A percentile compares a stretch with the other conserved stretches of the same genome.
Evolutionary conservation across 2,113 vertebrate genomes (phyloP).

Genomic region (Notarius lentiginosus): DNA sequence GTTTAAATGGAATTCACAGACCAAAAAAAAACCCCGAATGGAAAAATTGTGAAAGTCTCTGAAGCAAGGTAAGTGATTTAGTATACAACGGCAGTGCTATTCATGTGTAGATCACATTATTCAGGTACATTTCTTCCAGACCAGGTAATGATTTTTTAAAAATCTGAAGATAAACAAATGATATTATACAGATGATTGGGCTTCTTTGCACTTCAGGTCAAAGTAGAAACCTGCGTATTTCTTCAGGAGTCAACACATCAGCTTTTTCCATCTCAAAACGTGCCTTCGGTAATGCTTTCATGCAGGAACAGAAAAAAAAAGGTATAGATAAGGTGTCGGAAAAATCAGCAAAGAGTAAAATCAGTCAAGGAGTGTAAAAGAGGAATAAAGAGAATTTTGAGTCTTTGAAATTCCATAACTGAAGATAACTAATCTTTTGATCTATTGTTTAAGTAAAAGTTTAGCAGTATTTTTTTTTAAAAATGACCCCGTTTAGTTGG

Average conservation of each 20-base stretch:
- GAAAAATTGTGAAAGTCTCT: constrained; percentile 36
- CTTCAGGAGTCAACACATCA: constrained; percentile 8
- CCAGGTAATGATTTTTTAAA: constrained; percentile 10
- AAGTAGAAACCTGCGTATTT: constrained; percentile 16
- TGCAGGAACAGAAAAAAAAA: constrained; percentile 15
- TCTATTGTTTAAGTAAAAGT: not conserved
- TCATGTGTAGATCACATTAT: constrained; percentile 39
- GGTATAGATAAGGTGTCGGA: not conserved
- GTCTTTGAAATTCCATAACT: not conserved
- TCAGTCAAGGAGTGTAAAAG: constrained; percentile 45
- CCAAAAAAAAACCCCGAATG: constrained; percentile 19
- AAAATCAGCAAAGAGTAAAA: constrained; percentile 30
- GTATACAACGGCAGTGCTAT: constrained; percentile 44
- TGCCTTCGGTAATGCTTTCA: not conserved
- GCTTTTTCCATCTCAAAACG: not conserved
- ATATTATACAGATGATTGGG: constrained; percentile 30
- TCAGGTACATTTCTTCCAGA: constrained; percentile 36
- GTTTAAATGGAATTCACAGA: constrained; percentile 66
- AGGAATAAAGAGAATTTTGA: not conserved
- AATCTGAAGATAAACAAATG: not conserved
- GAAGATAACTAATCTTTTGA: not conserved
- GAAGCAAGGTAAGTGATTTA: constrained; percentile 42
- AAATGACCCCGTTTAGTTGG: not conserved
- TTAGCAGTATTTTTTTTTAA: not conserved
- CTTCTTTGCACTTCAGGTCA: constrained; percentile 14